A percentile compares a stretch with the other conserved stretches of the same genome.
These are phyloP conservation scores for Prionace glauca DNA, from an alignment of 2,797 vertebrate species.

Conservation along the genomic window DNA sequence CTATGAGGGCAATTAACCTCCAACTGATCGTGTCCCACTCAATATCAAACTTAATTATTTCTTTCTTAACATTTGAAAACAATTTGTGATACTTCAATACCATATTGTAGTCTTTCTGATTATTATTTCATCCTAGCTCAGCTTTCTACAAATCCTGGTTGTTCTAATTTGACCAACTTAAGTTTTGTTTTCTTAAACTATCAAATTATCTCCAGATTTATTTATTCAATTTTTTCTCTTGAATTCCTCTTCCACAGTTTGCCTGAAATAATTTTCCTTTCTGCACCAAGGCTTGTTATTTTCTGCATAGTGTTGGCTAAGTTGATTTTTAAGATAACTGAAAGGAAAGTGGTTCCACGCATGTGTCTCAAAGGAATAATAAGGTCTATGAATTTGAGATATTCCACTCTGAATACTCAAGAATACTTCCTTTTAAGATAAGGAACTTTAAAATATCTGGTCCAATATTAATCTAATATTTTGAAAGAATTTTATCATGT, in stretches of 20 bases:
- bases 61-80: background rate
- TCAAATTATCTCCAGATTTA: background rate
- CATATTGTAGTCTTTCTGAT: background rate
- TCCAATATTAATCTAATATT: background rate
- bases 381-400: background rate
- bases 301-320: background rate
- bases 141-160: background rate
- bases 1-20: background rate
- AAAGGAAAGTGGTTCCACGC: background rate
- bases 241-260: background rate
- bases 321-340: background rate
- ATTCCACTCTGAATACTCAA: background rate
- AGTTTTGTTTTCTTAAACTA: background rate
- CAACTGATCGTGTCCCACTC: background rate
- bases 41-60: background rate
- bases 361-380: background rate
- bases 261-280: background rate
- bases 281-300: background rate
- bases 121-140: background rate
- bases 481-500: background rate
- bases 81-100: background rate
- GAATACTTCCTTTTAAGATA: background rate
- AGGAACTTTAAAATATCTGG: background rate
- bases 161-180: background rate
- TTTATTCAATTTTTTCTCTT: background rate